Conservation (phyloP, 2,797 vertebrate genomes). For the Pipistrellus nathusii region DNA sequence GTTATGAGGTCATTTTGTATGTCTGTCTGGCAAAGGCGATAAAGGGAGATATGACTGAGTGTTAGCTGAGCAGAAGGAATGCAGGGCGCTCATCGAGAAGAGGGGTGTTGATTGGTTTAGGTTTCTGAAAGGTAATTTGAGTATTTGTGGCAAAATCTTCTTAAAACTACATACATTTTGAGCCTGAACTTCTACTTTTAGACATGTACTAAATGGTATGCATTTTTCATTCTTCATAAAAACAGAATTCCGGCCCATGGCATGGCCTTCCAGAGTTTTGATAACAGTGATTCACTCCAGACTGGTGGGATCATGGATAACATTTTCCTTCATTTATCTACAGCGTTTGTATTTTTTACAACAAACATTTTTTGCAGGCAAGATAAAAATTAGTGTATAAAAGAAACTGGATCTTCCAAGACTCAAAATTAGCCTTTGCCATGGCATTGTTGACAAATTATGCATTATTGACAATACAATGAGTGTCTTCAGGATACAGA, state of each 20-base stretch:
- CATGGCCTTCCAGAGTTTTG: neutral
- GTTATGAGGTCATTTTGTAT: neutral
- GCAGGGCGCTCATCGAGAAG: accelerated
- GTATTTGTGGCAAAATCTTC: neutral
- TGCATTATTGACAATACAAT: accelerated
- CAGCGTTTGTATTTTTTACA: neutral
- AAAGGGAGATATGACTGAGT: accelerated
- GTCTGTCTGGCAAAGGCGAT: neutral
- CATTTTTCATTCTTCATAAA: accelerated
- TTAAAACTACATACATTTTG: neutral
- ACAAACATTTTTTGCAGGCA: neutral
- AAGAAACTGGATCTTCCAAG: neutral
- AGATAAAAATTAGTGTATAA: neutral
- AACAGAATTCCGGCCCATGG: accelerated
- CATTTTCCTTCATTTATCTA: neutral
- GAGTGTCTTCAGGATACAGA: too few species aligned
- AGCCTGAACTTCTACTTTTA: neutral
- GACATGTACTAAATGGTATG: accelerated
- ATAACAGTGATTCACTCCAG: neutral
- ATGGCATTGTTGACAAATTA: neutral
- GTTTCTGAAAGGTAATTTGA: neutral
- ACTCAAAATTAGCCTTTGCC: neutral
- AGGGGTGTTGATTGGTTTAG: accelerated
- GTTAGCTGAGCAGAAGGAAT: accelerated
- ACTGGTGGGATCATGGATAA: neutral